Conservation (phyloP, 2,888 invertebrate genomes). For the Strigamia maritima region DNA sequence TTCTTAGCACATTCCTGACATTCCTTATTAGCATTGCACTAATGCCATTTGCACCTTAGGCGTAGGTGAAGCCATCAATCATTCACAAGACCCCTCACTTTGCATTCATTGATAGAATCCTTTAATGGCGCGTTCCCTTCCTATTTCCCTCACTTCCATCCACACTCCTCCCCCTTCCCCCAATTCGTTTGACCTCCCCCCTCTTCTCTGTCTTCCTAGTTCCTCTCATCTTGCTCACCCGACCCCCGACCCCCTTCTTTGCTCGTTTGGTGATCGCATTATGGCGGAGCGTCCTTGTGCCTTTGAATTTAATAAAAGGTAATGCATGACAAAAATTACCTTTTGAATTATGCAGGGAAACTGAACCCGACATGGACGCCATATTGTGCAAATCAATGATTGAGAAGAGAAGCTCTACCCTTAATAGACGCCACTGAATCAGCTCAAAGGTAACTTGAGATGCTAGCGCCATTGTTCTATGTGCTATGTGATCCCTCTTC, state of each 20-base stretch:
- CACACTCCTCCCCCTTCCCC: background rate
- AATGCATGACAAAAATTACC: constrained; percentile 34
- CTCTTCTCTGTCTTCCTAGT: background rate
- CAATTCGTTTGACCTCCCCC: constrained; percentile 28
- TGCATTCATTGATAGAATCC: constrained; percentile 34
- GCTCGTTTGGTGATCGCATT: constrained; percentile 34
- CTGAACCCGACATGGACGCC: constrained; percentile 34
- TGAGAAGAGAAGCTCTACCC: constrained; percentile 31
- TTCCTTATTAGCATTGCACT: constrained; percentile 34
- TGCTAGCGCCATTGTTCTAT: constrained; percentile 22
- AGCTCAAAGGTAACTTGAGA: constrained; percentile 34
- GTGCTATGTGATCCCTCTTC: constrained; percentile 22
- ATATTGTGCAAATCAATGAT: constrained; percentile 34
- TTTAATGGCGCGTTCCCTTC: constrained; percentile 34
- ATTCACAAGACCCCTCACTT: constrained; percentile 31
- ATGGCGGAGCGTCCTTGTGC: constrained; percentile 34
- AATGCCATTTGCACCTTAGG: constrained; percentile 32
- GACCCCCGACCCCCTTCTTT: constrained; percentile 20
- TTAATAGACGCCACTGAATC: constrained; percentile 32
- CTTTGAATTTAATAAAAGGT: constrained; percentile 34
- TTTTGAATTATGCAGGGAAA: constrained; percentile 30
- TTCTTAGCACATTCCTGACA: constrained; percentile 32
- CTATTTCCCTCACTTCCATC: background rate
- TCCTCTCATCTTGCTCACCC: constrained; percentile 12
- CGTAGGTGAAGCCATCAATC: constrained; percentile 29